Conservation (phyloP, 2,797 vertebrate genomes). For the Sebastes itinus region DNA sequence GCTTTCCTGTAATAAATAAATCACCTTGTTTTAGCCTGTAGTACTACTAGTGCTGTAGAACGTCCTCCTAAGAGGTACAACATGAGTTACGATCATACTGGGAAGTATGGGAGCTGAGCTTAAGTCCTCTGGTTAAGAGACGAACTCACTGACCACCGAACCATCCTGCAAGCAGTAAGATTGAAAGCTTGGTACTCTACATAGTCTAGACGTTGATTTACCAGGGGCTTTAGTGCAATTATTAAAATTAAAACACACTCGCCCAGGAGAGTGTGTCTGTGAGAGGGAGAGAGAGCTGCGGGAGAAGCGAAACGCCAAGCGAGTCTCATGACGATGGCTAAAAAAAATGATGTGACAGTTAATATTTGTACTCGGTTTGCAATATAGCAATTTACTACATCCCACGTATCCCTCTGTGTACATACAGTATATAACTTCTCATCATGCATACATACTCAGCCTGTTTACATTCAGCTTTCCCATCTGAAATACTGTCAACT, state of each 20-base stretch:
- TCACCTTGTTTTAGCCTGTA: neutral
- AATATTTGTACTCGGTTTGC: no score
- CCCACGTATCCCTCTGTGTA: no score
- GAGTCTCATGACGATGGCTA: no score
- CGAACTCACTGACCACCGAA: neutral
- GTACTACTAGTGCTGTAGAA: neutral
- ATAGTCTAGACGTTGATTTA: neutral
- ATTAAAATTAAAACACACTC: neutral
- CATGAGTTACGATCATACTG: neutral
- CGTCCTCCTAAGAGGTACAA: neutral
- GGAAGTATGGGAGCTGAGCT: neutral
- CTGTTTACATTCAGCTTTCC: no score
- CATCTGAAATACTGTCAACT: no score
- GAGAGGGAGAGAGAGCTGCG: no score
- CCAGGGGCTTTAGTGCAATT: neutral
- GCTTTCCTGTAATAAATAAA: neutral
- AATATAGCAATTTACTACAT: no score
- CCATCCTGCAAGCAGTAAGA: neutral
- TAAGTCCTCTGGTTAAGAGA: neutral
- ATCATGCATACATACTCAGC: no score
- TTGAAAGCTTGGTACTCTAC: neutral
- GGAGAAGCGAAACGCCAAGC: no score
- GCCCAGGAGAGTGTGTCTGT: no score
- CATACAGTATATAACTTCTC: no score
- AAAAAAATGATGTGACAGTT: rapidly evolving